These are phyloP conservation scores for Axis porcinus DNA, from an alignment of 2,113 vertebrate species.

Conservation along the genomic window DNA sequence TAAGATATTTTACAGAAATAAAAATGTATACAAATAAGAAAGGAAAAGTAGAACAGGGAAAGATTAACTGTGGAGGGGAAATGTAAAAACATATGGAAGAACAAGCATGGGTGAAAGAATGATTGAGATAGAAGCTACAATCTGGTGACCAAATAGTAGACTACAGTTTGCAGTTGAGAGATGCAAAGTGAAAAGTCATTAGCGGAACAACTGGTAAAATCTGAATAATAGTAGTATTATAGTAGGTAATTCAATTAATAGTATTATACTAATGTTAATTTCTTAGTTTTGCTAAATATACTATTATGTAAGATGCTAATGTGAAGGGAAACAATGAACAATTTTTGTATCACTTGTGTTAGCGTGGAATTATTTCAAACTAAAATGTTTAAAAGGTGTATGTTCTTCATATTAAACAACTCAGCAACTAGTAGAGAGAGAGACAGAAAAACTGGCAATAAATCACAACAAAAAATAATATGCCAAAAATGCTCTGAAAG, in stretches of 20 bases:
- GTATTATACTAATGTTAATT: background rate
- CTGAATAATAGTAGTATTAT: background rate
- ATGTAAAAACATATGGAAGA: background rate
- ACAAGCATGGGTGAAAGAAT: background rate
- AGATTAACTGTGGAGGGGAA: background rate
- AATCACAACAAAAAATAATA: background rate
- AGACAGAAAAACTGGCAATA: background rate
- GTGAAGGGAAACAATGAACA: background rate
- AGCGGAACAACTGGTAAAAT: background rate
- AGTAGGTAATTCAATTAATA: background rate
- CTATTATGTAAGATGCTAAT: background rate
- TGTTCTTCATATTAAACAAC: background rate
- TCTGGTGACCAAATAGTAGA: background rate
- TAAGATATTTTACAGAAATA: background rate
- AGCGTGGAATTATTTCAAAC: background rate
- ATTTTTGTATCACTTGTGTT: background rate
- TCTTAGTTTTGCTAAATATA: background rate
- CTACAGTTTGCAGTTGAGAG: background rate
- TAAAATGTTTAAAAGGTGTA: background rate
- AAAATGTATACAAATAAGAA: background rate
- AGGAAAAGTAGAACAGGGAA: background rate
- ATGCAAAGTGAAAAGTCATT: background rate
- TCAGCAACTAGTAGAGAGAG: background rate
- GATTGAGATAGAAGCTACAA: background rate
- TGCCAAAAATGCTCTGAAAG: background rate